Conservation (phyloP, 2,888 invertebrate genomes). For the Eupithecia centaureata region DNA sequence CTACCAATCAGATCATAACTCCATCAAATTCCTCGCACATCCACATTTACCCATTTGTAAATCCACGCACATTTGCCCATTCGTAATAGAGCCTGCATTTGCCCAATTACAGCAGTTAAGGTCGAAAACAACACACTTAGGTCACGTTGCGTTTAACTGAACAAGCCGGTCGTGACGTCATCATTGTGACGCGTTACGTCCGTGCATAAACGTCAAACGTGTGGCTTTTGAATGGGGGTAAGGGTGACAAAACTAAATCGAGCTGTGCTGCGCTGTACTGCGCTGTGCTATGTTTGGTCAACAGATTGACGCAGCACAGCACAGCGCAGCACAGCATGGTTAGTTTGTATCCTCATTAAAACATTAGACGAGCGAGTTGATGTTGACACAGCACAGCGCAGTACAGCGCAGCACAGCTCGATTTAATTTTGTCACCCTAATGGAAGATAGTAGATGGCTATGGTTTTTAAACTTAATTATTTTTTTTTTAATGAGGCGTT, state of each 20-base stretch:
- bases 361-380: too few relatives aligned
- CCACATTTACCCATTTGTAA: neutral
- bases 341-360: too few relatives aligned
- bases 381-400: too few relatives aligned
- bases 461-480: too few relatives aligned
- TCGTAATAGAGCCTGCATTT: neutral
- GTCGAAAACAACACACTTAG: slow-evolving; percentile 9
- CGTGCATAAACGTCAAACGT: slow-evolving; percentile 12
- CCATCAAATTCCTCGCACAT: neutral
- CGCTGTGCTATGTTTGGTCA: too few relatives aligned
- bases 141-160: slow-evolving; percentile 29
- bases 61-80: neutral
- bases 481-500: too few relatives aligned
- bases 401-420: too few relatives aligned
- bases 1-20: neutral
- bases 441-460: too few relatives aligned
- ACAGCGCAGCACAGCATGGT: too few relatives aligned
- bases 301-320: too few relatives aligned
- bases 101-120: neutral
- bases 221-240: slow-evolving; percentile 12
- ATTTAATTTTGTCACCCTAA: too few relatives aligned
- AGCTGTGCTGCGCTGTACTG: too few relatives aligned
- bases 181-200: slow-evolving; percentile 42
- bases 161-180: slow-evolving; percentile 41
- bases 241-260: neutral